Percentiles rank a stretch among this genome's conserved stretches.
Evolutionary conservation across 64 coral and sea anemone species (phyloP).

Genomic region (Stichodactyla mertensii): DNA sequence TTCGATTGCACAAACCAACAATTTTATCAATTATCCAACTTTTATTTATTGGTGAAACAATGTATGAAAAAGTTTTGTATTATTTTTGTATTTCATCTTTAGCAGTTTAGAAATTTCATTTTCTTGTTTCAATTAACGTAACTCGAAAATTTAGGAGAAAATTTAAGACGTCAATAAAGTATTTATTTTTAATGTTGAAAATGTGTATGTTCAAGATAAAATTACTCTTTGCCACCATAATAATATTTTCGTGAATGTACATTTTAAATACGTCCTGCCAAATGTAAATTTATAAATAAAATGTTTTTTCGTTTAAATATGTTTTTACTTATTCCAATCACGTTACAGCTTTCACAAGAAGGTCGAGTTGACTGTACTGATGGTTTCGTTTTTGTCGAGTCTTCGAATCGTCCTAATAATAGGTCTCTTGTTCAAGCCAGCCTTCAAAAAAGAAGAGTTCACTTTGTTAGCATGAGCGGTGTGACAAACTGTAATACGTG

Average conservation of each 20-base stretch:
- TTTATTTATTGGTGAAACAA: no score
- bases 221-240: background rate
- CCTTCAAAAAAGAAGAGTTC: conserved; percentile 39
- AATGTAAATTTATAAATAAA: background rate
- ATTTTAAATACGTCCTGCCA: background rate
- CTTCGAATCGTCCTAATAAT: conserved; percentile 40
- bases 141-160: no score
- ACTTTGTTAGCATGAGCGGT: background rate
- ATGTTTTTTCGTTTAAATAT: background rate
- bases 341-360: background rate
- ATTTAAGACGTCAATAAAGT: no score
- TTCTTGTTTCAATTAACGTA: no score
- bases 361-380: background rate
- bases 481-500: background rate
- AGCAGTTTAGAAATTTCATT: no score
- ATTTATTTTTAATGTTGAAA: no score
- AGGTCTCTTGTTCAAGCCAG: conserved; percentile 94
- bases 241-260: background rate
- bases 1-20: no score
- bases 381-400: background rate
- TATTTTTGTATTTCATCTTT: no score
- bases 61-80: no score
- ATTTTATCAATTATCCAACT: no score
- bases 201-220: background rate
- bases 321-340: background rate